These are phyloP conservation scores for Todus mexicanus DNA, from an alignment of 2,797 vertebrate species.

Conservation along the genomic window DNA sequence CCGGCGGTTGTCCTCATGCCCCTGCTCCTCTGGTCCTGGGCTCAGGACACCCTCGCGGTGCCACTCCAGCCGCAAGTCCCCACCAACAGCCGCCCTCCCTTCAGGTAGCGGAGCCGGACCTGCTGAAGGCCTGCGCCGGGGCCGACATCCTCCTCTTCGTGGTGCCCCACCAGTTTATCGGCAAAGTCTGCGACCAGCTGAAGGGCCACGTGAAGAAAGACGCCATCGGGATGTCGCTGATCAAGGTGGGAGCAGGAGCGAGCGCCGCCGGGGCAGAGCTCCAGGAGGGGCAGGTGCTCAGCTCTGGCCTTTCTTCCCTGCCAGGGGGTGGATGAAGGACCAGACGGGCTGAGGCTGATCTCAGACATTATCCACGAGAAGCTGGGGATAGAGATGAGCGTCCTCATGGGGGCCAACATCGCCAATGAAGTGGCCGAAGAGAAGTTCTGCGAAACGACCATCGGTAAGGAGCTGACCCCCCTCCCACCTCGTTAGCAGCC, in stretches of 20 bases:
- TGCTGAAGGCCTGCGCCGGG: constrained; percentile 84
- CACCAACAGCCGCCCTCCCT: fast-evolving
- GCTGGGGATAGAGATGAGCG: constrained; percentile 87
- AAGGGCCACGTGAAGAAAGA: constrained; percentile 88
- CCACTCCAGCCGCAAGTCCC: fast-evolving
- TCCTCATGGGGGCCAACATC: constrained; percentile 97
- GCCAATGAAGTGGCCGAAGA: constrained; percentile 93
- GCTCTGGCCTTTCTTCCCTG: not conserved
- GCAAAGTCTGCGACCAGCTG: constrained; percentile 89
- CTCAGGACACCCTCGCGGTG: not conserved
- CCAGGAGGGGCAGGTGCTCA: not conserved
- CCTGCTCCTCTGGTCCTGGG: not conserved
- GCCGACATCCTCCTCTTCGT: constrained; percentile 93
- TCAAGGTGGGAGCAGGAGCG: constrained; percentile 83
- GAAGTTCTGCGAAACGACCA: constrained; percentile 98
- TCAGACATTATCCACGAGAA: constrained; percentile 87
- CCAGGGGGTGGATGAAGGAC: constrained; percentile 91
- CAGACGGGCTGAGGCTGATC: constrained; percentile 92
- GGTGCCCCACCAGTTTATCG: constrained; percentile 95
- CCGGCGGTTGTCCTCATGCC: not conserved
- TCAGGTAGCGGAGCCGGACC: constrained; percentile 90
- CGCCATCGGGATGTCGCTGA: constrained; percentile 89
- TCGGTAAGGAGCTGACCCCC: constrained; percentile 76
- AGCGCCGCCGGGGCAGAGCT: not conserved
- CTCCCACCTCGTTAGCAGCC: not conserved